phyloP scores from a whole-genome alignment of 2,797 vertebrate species.

The Micromesistius poutassou region DNA sequence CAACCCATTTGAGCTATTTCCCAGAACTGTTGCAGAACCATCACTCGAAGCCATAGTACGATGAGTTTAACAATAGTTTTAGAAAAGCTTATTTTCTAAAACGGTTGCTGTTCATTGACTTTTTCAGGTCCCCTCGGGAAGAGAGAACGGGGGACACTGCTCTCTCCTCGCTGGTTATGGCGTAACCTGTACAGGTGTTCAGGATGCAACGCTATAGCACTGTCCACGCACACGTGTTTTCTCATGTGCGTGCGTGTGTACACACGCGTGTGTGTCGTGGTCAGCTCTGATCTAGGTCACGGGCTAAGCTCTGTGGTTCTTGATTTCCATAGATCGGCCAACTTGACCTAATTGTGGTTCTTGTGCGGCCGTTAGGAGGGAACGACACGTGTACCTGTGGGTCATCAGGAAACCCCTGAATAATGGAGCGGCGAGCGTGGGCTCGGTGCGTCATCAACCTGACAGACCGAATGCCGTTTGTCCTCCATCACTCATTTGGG shows the following conservation, averaged over 20 bases:
- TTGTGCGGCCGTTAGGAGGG: background rate
- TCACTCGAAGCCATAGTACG: background rate
- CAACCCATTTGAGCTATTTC: too few species aligned
- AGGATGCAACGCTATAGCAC: background rate
- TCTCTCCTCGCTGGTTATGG: background rate
- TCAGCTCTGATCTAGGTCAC: background rate
- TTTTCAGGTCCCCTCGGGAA: background rate
- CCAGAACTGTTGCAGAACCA: background rate
- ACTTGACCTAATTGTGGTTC: conserved; percentile 28
- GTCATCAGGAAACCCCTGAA: conserved; percentile 35
- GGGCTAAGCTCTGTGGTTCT: conserved; percentile 8
- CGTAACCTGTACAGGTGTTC: background rate
- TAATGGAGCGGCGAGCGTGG: conserved; percentile 19
- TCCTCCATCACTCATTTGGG: background rate
- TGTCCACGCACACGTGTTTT: background rate
- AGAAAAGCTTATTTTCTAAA: background rate
- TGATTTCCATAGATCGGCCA: conserved; percentile 27
- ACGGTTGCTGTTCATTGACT: background rate
- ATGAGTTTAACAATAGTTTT: background rate
- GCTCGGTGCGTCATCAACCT: background rate
- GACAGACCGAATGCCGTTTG: background rate
- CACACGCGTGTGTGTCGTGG: background rate
- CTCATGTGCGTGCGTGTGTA: background rate
- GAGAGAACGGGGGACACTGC: background rate
- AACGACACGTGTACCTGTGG: conserved; percentile 8